phyloP scores from a whole-genome alignment of 2,113 vertebrate genomes.

The Thymallus thymallus region DNA sequence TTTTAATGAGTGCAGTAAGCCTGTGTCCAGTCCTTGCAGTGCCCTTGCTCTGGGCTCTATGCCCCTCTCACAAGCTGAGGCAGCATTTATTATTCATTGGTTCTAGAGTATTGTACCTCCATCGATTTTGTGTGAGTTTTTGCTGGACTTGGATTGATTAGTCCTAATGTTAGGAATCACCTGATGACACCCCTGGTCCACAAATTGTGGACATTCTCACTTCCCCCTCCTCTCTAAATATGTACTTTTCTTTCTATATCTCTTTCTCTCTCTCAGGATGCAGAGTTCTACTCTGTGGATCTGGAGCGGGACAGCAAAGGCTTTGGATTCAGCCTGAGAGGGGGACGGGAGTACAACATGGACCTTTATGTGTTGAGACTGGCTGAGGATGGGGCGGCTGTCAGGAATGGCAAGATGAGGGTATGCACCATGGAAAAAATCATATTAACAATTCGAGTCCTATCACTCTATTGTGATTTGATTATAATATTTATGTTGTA shows the following conservation, averaged over 20 bases:
- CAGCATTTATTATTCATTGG: conserved; percentile 58
- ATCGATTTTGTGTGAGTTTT: conserved; percentile 52
- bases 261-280: conserved; percentile 77
- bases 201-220: background rate
- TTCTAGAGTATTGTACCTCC: conserved; percentile 41
- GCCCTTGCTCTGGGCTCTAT: conserved; percentile 49
- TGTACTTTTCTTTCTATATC: conserved; percentile 41
- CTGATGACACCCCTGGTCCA: conserved; percentile 22
- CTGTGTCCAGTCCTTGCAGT: conserved; percentile 42
- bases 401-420: conserved; percentile 95
- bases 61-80: conserved; percentile 37
- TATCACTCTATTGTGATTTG: background rate
- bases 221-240: conserved; percentile 25
- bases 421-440: conserved; percentile 64
- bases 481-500: background rate
- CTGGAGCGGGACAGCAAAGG: conserved; percentile 95
- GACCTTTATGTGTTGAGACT: conserved; percentile 94
- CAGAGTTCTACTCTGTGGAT: conserved; percentile 96
- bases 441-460: background rate
- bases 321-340: conserved; percentile 96
- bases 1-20: conserved; percentile 23
- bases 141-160: conserved; percentile 45
- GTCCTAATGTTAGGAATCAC: conserved; percentile 41
- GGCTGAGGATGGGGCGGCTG: conserved; percentile 94
- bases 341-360: conserved; percentile 97